Conservation (phyloP, 2,797 vertebrate species). For the Falco biarmicus region DNA sequence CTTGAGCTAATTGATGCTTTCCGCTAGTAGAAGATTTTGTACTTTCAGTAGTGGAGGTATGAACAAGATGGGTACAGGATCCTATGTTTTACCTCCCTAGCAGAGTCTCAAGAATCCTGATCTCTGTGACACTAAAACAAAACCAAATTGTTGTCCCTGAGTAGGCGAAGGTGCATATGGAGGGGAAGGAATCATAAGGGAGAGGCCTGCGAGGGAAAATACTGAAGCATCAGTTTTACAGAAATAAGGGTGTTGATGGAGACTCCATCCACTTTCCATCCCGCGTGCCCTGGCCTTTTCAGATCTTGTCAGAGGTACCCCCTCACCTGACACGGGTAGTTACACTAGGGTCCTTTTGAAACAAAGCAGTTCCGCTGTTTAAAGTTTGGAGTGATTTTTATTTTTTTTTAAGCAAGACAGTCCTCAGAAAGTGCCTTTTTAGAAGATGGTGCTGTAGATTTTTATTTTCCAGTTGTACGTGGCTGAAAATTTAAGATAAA, state of each 20-base stretch:
- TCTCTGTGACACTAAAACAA: conserved; percentile 27
- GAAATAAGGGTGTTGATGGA: neutral
- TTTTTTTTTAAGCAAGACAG: conserved; percentile 74
- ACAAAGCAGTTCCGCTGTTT: conserved; percentile 54
- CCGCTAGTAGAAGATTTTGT: conserved; percentile 52
- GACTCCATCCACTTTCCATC: neutral
- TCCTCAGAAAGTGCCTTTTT: conserved; percentile 98
- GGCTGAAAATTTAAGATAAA: conserved; percentile 75
- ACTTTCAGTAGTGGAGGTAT: neutral
- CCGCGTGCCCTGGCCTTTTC: neutral
- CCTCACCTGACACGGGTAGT: conserved; percentile 15
- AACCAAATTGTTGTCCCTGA: conserved; percentile 1
- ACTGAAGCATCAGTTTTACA: neutral
- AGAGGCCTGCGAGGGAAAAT: neutral
- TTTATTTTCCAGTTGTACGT: conserved; percentile 82
- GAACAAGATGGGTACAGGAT: neutral
- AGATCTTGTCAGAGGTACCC: conserved; percentile 17
- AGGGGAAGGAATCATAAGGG: neutral
- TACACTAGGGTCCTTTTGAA: conserved; percentile 53
- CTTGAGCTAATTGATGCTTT: conserved; percentile 22
- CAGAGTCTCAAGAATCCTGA: conserved; percentile 36
- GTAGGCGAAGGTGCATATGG: neutral
- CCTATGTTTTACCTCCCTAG: conserved; percentile 5
- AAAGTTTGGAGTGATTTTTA: conserved; percentile 62
- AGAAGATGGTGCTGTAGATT: conserved; percentile 94